Base-by-base conservation (phyloP, 2,797 vertebrate species). In the Acanthurus lineatus region DNA sequence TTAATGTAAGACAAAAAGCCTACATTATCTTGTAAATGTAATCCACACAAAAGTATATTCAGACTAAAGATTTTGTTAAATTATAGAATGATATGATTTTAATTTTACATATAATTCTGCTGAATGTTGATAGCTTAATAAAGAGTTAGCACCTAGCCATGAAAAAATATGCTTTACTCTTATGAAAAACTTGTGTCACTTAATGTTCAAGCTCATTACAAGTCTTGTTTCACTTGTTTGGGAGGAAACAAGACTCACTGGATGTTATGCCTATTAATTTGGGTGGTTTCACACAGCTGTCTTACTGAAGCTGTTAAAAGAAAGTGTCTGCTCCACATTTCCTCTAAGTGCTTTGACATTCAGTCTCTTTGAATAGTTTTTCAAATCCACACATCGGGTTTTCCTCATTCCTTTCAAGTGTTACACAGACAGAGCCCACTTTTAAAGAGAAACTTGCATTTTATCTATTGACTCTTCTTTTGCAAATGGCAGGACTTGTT, bases 401-500 rank as follows among this genome's bases (percentile, higher is more conserved):
- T 9, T 67, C 42, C 44, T 15, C 54, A 44, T 14, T 40, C 22
- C 28, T 80, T 40, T 38, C 4, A 64, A 9, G n/a, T 64, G 6
- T 57, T 15, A 52, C 4, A 47, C 68, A 56, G 44, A 1, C 42
- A 35, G 25, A 25, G 25, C 25, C 28, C 38, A 4, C 9, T 22
- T 15, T 68, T 74, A 53, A 25, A 28, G 38, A 73, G 22, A 69
- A 88, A 88, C 63, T 48, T 77, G 67, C 20, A 48, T 77, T 67
- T 73, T 51, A 45, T 68, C 54, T 70, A 76, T 81, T 45, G 32
- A 51, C 54, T 68, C 20, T 69, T 74, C 44, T 75, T 69, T 32
- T 32, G 28, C 28, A 32, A 32, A 32, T 32, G 28, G 28, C 28
- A 45, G 10, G 72, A 94, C 94, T 78, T 69, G 94, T 93, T 94